Conservation (phyloP, 2,113 vertebrate species). For the Centrocercus urophasianus region DNA sequence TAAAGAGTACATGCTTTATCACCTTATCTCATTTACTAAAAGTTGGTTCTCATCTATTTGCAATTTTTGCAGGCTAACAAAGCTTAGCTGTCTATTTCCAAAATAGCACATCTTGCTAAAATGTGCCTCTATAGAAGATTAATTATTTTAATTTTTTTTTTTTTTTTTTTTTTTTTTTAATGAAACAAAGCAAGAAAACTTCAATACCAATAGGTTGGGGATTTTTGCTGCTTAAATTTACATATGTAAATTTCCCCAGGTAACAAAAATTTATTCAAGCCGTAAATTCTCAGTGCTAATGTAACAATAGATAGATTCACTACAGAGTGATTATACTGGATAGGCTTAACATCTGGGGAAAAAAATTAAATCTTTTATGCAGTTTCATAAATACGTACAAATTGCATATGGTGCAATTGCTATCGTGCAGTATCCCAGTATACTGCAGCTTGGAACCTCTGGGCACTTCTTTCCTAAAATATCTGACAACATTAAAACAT, state of each 20-base stretch:
- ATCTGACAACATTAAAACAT: not conserved
- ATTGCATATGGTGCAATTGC: not conserved
- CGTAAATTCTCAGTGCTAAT: constrained; percentile 24
- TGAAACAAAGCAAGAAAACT: not conserved
- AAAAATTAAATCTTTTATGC: not conserved
- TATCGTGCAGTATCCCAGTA: not conserved
- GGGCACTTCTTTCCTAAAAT: not conserved
- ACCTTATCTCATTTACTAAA: constrained; percentile 26
- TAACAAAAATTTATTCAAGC: constrained; percentile 22
- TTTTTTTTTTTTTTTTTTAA: not conserved
- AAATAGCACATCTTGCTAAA: constrained; percentile 20
- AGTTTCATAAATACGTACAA: not conserved
- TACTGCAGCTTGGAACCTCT: not conserved
- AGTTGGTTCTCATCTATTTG: constrained; percentile 33
- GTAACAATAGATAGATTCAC: constrained; percentile 28
- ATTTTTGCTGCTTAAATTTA: constrained; percentile 35
- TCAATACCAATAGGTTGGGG: not conserved
- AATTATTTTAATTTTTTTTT: constrained; percentile 18
- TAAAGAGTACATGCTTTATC: constrained; percentile 43
- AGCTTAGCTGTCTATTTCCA: constrained; percentile 20
- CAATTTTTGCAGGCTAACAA: constrained; percentile 27
- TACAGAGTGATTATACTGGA: not conserved
- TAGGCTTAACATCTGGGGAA: not conserved
- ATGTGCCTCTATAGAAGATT: not conserved
- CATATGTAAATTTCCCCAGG: constrained; percentile 45